Percentiles rank a stretch among this genome's conserved stretches.
phyloP scores from a whole-genome alignment of 1,140 invertebrate species.

The Chlorops oryzae region DNA sequence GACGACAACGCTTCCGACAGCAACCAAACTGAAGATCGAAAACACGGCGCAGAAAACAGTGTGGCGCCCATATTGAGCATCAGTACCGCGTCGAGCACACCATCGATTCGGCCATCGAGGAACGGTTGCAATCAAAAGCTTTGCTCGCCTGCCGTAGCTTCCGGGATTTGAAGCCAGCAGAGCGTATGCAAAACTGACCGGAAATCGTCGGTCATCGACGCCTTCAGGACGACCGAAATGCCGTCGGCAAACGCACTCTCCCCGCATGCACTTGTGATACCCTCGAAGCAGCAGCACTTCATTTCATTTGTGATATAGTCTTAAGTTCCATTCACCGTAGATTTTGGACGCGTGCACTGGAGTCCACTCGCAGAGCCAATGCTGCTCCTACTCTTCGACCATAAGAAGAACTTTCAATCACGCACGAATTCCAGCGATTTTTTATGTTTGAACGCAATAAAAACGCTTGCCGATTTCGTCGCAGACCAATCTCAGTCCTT shows the following conservation, averaged over 20 bases:
- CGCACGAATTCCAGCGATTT: conserved; percentile 37
- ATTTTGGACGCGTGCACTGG: too few species aligned
- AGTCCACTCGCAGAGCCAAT: too few species aligned
- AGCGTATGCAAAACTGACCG: not conserved
- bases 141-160: conserved; percentile 4
- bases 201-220: too few species aligned
- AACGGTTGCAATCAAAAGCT: conserved; percentile 19
- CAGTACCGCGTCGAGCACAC: not conserved
- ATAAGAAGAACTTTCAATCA: not conserved
- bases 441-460: conserved; percentile 47
- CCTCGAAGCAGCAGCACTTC: conserved; percentile 4
- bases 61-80: conserved; percentile 66
- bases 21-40: conserved; percentile 47
- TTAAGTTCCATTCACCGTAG: too few species aligned
- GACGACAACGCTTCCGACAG: conserved; percentile 55
- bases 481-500: too few species aligned
- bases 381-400: too few species aligned
- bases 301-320: conserved; percentile 38
- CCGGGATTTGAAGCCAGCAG: not conserved
- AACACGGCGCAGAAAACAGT: conserved; percentile 59
- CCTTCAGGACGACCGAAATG: not conserved
- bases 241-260: conserved; percentile 13
- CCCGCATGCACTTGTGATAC: conserved; percentile 13
- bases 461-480: conserved; percentile 39
- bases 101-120: too few species aligned